Conservation (phyloP, 92 coral and sea anemone species). For the Nematostella vectensis region DNA sequence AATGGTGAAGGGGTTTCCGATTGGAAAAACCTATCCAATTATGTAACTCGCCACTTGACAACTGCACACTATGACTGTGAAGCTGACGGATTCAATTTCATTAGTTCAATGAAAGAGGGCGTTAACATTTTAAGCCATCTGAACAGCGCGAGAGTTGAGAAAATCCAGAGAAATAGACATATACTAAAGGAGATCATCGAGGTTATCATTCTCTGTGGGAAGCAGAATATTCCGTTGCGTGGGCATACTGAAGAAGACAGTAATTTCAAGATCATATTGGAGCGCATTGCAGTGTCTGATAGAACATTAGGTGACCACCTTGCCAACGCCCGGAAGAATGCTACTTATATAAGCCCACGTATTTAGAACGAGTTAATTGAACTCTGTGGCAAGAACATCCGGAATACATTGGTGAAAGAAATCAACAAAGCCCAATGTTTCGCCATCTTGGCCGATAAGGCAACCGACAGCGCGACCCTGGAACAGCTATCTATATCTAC, state of each 20-base stretch:
- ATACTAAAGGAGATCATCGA: too few relatives aligned
- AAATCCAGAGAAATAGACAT: too few relatives aligned
- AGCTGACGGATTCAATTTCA: too few relatives aligned
- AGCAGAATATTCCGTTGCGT: slow-evolving; percentile 22
- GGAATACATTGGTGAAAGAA: neutral
- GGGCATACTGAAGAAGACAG: slow-evolving; percentile 36
- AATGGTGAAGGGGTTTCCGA: too few relatives aligned
- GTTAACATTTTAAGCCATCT: too few relatives aligned
- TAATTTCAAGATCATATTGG: slow-evolving; percentile 25
- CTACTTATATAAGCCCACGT: slow-evolving; percentile 25
- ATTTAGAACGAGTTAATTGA: slow-evolving; percentile 30
- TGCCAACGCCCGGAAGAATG: slow-evolving; percentile 25
- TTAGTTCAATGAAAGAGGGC: too few relatives aligned
- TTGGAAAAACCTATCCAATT: too few relatives aligned
- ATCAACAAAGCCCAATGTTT: neutral
- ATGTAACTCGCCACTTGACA: too few relatives aligned
- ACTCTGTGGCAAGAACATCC: neutral
- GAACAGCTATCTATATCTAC: neutral
- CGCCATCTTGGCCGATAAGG: neutral
- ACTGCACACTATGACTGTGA: too few relatives aligned
- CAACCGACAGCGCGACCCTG: neutral
- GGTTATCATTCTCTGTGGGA: slow-evolving; percentile 27
- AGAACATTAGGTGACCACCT: slow-evolving; percentile 16
- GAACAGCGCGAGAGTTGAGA: too few relatives aligned
- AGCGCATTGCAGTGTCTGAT: slow-evolving; percentile 22